phyloP scores from a whole-genome alignment of 2,113 vertebrate genomes.

The Rhinolophus sinicus region DNA sequence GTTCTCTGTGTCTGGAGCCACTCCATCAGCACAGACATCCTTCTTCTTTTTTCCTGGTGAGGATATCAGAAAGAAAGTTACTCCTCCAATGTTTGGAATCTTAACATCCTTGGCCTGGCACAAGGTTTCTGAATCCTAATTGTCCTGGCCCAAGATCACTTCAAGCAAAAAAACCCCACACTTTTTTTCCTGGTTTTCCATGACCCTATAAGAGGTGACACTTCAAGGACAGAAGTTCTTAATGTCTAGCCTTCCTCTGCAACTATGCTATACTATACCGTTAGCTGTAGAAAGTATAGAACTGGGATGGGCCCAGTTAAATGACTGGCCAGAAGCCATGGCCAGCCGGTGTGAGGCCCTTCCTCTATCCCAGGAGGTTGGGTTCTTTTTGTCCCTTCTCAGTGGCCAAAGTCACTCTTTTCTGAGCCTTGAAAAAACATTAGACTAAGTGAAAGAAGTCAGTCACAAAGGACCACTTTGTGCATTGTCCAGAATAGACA shows the following conservation, averaged over 20 bases:
- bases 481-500: not conserved
- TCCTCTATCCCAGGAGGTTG: not conserved
- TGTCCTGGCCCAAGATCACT: not conserved
- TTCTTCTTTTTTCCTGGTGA: slow-evolving; percentile 66
- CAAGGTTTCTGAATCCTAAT: not conserved
- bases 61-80: slow-evolving; percentile 37
- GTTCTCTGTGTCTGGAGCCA: slow-evolving; percentile 58
- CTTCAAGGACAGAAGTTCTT: not conserved
- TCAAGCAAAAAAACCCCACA: not conserved
- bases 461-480: not conserved
- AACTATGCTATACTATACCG: not conserved
- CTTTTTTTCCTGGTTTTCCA: not conserved
- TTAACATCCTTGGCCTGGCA: not conserved
- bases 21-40: not conserved
- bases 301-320: not conserved
- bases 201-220: not conserved
- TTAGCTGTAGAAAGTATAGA: not conserved
- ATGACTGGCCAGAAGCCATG: not conserved
- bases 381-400: not conserved
- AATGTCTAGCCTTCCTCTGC: not conserved
- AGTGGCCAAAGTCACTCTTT: not conserved
- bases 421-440: not conserved
- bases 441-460: not conserved
- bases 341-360: not conserved
- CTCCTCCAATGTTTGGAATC: not conserved